Evolutionary conservation across 2,113 vertebrate species (phyloP).

Genomic region (Philantomba maxwellii): DNA sequence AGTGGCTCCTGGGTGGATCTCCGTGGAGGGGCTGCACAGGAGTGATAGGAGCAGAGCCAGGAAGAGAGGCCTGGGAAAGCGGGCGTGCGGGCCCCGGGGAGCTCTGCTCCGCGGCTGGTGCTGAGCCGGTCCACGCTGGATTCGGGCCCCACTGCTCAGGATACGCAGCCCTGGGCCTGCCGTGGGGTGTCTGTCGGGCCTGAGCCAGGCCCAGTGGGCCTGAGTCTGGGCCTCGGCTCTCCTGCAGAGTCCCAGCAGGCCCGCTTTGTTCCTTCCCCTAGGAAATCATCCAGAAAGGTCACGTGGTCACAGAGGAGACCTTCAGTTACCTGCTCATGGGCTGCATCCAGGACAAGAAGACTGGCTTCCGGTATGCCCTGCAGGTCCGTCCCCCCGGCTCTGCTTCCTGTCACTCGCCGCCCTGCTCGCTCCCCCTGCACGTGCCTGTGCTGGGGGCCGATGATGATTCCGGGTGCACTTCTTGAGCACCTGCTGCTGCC

Average conservation of each 20-base stretch:
- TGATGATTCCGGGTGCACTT: background rate
- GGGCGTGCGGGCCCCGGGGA: background rate
- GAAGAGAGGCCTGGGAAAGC: background rate
- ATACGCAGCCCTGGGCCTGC: background rate
- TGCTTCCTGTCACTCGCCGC: background rate
- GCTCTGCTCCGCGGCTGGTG: background rate
- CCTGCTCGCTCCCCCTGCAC: accelerated
- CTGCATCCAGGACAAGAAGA: slow-evolving; percentile 88
- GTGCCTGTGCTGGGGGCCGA: accelerated
- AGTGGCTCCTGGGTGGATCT: background rate
- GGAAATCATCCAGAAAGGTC: slow-evolving; percentile 91
- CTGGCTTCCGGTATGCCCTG: slow-evolving; percentile 87
- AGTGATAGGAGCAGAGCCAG: background rate
- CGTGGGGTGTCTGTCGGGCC: background rate
- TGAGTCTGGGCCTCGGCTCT: background rate
- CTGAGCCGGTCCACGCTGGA: accelerated
- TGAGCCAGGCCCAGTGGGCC: background rate
- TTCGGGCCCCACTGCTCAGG: background rate
- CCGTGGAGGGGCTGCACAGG: background rate
- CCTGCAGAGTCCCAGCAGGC: background rate
- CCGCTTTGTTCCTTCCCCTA: slow-evolving; percentile 63
- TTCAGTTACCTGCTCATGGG: slow-evolving; percentile 93
- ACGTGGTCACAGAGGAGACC: slow-evolving; percentile 85
- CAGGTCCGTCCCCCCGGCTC: slow-evolving; percentile 83
- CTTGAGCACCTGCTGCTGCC: background rate